Base-by-base conservation (phyloP, 1,140 invertebrate species). In the Liolophura sinensis region DNA sequence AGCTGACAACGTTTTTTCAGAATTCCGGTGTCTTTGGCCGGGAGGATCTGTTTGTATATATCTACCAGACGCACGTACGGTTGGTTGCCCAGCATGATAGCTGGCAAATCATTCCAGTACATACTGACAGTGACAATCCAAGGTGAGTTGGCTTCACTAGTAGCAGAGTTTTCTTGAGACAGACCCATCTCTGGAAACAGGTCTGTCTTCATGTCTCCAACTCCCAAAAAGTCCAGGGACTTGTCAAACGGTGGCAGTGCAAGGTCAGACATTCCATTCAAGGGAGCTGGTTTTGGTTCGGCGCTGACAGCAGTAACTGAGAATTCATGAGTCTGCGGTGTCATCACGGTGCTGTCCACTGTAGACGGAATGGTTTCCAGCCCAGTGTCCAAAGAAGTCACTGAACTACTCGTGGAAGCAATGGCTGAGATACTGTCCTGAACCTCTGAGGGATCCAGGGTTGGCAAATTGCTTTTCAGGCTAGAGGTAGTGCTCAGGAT, bases 21-120 rank as follows among this genome's bases (percentile, higher is more conserved):
- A 59, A 84, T 79, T 24, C 83, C 83, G 9, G 83, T 84, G 61
- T 83, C 82, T 70, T 84, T 84, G 24, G 83, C 82, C 46, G 83
- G 83, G 56, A 84, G 67, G 55, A 82, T 80, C 70, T 84, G 83
- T 70, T 82, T 82, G 67, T 83, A 81, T 62, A 84, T 84, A 61
- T 84, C 83, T 12, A 84, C 82, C 48, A 84, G 65, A 24, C 83
- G 70, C 1, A 83, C 75, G 72, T 73, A 80, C 54, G 81, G 78
- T 48, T 74, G 64, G 31, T 78, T 79, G 24, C 78, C 76, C 48
- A 83, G 78, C 73, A 82, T 77, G 25, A 84, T 79, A 18, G 81
- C 81, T 18, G 81, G 82, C 16, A 83, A 67, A 67, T 82, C 80
- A 73, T 83, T 84, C 78, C 81, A 83, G 68, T 73, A 82, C 74